Evolutionary conservation across 2,797 vertebrate genomes (phyloP).

Genomic region (Liasis olivaceus): DNA sequence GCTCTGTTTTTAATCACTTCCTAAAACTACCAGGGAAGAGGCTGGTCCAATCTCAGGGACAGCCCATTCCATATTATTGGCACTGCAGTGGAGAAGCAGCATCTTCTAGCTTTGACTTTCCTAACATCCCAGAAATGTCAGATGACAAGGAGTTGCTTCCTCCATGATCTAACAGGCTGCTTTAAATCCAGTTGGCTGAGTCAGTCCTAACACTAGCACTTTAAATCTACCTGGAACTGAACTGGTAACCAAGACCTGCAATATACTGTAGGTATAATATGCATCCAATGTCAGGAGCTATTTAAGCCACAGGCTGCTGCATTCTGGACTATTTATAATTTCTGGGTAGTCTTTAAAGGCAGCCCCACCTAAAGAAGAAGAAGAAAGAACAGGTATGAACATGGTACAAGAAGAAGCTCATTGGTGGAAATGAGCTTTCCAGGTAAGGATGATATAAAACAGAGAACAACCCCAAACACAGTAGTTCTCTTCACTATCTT

Average conservation of each 20-base stretch:
- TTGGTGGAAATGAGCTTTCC: too few species aligned
- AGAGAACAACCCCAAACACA: neutral
- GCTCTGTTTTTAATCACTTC: neutral
- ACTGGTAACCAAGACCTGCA: too few species aligned
- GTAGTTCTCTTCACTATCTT: neutral
- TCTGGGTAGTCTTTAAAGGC: neutral
- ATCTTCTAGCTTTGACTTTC: neutral
- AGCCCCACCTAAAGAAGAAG: neutral
- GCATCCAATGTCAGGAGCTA: neutral
- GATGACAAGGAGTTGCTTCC: neutral
- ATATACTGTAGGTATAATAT: neutral
- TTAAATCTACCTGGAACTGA: neutral
- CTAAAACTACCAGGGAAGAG: neutral
- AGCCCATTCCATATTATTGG: neutral
- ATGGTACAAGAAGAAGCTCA: too few species aligned
- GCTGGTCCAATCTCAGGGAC: neutral
- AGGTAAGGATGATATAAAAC: neutral
- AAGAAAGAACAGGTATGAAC: too few species aligned
- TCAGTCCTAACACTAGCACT: neutral
- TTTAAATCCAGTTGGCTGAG: neutral
- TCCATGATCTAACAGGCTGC: neutral
- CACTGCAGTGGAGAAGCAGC: neutral
- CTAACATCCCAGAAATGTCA: neutral
- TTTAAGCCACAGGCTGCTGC: neutral
- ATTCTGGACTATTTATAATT: neutral